Conservation (phyloP, 2,113 vertebrate genomes). For the Megatriorchis doriae region DNA sequence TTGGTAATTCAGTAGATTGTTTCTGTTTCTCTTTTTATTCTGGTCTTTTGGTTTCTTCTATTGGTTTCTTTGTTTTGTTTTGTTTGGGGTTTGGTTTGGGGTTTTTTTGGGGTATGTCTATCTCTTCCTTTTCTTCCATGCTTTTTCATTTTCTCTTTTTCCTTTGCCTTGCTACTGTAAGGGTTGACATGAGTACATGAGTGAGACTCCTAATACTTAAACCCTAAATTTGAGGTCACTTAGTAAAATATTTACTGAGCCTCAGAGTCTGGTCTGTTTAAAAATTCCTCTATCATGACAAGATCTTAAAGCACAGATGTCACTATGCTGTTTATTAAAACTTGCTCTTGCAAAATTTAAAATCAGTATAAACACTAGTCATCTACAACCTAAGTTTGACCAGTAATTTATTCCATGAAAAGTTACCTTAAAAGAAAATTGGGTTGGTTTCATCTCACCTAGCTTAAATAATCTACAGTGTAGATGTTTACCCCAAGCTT, state of each 20-base stretch:
- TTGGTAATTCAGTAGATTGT: background rate
- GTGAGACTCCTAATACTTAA: background rate
- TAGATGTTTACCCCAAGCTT: background rate
- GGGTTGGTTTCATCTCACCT: background rate
- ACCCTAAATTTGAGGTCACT: background rate
- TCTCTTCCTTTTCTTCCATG: background rate
- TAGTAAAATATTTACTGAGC: background rate
- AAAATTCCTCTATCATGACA: background rate
- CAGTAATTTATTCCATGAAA: background rate
- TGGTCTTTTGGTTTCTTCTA: background rate
- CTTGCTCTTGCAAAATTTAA: background rate
- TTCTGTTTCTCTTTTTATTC: background rate
- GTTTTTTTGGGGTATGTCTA: fast-evolving
- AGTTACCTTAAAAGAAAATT: background rate
- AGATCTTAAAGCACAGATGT: background rate
- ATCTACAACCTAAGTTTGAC: background rate
- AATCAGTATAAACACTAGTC: background rate
- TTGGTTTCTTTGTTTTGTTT: background rate
- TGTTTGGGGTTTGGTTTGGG: too few species aligned
- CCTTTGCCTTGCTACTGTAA: background rate
- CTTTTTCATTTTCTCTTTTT: background rate
- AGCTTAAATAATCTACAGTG: background rate
- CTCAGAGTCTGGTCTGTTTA: background rate
- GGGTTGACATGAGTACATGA: background rate
- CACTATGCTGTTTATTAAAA: background rate